phyloP scores from a whole-genome alignment of 1,140 invertebrate species.

The Anadara kagoshimensis region DNA sequence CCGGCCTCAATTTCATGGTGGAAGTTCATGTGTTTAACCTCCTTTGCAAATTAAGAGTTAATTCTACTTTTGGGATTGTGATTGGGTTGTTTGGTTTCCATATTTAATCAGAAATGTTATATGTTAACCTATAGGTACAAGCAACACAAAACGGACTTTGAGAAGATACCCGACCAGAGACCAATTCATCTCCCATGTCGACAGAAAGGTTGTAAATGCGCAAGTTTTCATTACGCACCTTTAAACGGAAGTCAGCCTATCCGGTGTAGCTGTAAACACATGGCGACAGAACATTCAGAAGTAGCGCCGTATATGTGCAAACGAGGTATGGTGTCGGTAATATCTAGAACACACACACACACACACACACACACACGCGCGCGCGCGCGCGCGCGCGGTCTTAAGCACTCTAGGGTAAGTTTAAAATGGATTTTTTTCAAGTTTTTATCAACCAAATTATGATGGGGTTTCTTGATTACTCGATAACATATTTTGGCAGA shows the following conservation, averaged over 20 bases:
- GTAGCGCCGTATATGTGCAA: conserved; percentile 65
- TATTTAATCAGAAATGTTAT: no score
- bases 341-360: neutral
- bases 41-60: no score
- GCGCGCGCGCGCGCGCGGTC: no score
- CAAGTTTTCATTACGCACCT: conserved; percentile 68
- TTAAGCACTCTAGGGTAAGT: no score
- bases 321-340: conserved; percentile 49
- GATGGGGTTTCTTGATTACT: no score
- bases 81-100: no score
- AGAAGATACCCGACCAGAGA: conserved; percentile 58
- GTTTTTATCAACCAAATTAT: no score
- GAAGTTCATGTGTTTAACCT: no score
- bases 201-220: conserved; percentile 67
- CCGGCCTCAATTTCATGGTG: no score
- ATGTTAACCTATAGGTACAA: conserved; percentile 58
- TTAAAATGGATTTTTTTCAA: no score
- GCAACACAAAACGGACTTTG: conserved; percentile 73
- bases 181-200: conserved; percentile 69
- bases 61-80: no score
- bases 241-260: conserved; percentile 68
- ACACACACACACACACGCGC: neutral
- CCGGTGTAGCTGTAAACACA: conserved; percentile 72
- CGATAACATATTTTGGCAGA: no score
- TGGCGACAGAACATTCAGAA: conserved; percentile 64